These are phyloP conservation scores for Nomada fucata DNA, from an alignment of 2,888 invertebrate genomes.

Conservation along the genomic window DNA sequence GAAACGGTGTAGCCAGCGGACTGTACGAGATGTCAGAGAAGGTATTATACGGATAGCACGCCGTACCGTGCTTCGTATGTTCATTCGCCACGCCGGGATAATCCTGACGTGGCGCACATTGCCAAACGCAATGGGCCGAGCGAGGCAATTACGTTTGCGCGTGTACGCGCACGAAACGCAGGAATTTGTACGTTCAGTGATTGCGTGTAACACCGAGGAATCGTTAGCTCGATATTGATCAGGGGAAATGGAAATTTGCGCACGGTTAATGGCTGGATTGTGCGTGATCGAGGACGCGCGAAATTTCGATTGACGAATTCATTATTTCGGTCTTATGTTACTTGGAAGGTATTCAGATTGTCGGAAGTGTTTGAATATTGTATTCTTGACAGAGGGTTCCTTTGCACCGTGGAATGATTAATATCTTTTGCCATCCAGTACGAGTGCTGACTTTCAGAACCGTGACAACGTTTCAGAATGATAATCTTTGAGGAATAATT, in stretches of 20 bases:
- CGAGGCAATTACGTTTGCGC: constrained; percentile 10
- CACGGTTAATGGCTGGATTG: constrained; percentile 11
- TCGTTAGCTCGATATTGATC: constrained; percentile 13
- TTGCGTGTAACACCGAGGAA: not conserved
- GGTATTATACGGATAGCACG: constrained; percentile 14
- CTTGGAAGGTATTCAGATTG: not conserved
- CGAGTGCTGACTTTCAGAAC: no score
- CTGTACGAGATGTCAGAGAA: constrained; percentile 39
- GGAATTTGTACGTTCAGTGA: not conserved
- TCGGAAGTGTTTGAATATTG: not conserved
- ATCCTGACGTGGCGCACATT: not conserved
- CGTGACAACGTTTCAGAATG: no score
- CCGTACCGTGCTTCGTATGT: constrained; percentile 51
- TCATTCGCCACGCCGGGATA: constrained; percentile 23
- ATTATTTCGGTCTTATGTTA: not conserved
- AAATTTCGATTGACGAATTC: constrained; percentile 12
- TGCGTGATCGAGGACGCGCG: not conserved
- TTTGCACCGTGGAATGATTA: not conserved
- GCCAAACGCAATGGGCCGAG: not conserved
- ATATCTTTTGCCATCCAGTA: no score
- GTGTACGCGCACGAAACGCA: not conserved
- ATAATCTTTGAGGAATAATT: no score
- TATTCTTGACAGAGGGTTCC: no score
- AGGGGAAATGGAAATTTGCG: constrained; percentile 3
- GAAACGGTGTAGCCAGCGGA: not conserved